These are phyloP conservation scores for Pomatostomus ruficeps DNA, from an alignment of 2,113 vertebrate genomes.

Conservation along the genomic window DNA sequence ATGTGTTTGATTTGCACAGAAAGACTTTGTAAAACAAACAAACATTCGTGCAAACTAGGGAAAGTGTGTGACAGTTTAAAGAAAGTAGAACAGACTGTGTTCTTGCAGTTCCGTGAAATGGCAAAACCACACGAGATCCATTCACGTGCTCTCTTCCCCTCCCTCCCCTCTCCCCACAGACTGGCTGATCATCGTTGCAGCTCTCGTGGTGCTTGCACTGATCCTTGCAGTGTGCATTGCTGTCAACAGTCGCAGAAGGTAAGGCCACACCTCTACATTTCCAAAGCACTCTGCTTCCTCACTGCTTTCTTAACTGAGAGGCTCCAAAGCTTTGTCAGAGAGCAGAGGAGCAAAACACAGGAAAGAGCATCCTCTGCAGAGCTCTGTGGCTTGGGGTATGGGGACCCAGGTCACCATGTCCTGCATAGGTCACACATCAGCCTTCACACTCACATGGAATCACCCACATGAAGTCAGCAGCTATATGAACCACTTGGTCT, in stretches of 20 bases:
- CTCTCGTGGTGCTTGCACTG: constrained; percentile 44
- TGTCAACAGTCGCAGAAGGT: constrained; percentile 61
- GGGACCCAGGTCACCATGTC: not conserved
- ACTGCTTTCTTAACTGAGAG: not conserved
- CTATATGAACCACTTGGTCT: accelerated
- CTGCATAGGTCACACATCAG: not conserved
- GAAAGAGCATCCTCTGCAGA: not conserved
- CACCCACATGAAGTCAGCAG: not conserved
- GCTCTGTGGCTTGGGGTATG: not conserved
- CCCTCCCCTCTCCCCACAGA: not conserved
- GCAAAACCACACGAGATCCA: accelerated
- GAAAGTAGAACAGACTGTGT: not conserved
- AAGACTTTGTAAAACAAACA: not conserved
- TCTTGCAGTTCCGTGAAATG: not conserved
- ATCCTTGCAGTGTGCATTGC: constrained; percentile 62
- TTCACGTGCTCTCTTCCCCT: not conserved
- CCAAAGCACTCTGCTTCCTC: not conserved
- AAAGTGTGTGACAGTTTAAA: not conserved
- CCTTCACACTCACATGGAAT: not conserved
- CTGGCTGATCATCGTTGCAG: constrained; percentile 56
- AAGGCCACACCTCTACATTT: not conserved
- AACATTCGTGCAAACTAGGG: not conserved
- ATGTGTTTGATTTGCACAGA: not conserved
- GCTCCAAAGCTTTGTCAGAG: not conserved
- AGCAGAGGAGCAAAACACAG: not conserved